Conservation (phyloP, 2,113 vertebrate species). For the Sceloporus undulatus region DNA sequence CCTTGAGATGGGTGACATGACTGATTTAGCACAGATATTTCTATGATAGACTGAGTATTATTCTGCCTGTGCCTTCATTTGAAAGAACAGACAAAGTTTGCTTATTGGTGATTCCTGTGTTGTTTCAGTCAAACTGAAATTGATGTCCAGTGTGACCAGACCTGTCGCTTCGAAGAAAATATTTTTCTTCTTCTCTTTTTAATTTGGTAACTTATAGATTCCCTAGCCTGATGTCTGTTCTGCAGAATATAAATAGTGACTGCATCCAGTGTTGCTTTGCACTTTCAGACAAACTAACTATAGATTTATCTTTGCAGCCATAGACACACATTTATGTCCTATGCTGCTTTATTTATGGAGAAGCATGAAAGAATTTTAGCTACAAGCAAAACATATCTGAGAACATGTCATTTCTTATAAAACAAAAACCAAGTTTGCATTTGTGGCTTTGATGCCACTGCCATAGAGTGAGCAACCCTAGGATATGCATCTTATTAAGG, state of each 20-base stretch:
- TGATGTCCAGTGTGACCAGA: conserved; percentile 47
- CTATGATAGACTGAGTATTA: conserved; percentile 34
- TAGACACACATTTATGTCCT: conserved; percentile 47
- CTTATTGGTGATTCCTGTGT: conserved; percentile 31
- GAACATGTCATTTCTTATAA: not conserved
- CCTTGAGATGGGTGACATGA: conserved; percentile 24
- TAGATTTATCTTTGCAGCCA: conserved; percentile 62
- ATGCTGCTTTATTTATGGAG: conserved; percentile 57
- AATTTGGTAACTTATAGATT: conserved; percentile 65
- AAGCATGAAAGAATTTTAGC: conserved; percentile 44
- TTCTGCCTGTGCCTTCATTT: not conserved
- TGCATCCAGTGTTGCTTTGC: conserved; percentile 12
- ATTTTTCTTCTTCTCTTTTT: conserved; percentile 56
- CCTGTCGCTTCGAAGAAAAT: conserved; percentile 48
- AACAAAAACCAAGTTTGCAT: not conserved
- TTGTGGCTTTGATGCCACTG: not conserved
- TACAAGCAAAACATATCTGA: conserved; percentile 54
- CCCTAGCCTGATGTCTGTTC: conserved; percentile 44
- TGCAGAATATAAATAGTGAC: conserved; percentile 59
- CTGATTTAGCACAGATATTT: conserved; percentile 28
- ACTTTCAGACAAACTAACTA: conserved; percentile 46
- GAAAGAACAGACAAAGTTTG: conserved; percentile 20
- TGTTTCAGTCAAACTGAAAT: conserved; percentile 60
- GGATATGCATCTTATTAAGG: not conserved
- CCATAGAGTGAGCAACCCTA: not conserved